A percentile compares a stretch with the other conserved stretches of the same genome.
Evolutionary conservation across 2,113 vertebrate species (phyloP).

Genomic region (Aythya baeri): DNA sequence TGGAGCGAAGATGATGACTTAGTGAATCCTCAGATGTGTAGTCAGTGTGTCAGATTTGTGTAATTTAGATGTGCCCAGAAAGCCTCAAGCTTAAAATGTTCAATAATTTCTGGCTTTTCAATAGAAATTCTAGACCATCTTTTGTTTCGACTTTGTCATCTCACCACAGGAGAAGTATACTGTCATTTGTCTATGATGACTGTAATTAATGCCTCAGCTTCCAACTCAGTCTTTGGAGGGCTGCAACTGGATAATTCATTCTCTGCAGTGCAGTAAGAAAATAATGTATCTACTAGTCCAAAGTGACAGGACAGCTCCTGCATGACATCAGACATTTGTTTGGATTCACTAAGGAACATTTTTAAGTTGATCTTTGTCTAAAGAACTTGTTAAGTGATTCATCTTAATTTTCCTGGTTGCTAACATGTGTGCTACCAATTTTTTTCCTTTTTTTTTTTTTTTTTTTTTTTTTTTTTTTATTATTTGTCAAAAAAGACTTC

Average conservation of each 20-base stretch:
- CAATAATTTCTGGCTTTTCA: not conserved
- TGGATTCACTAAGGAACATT: conserved; percentile 5
- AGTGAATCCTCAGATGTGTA: not conserved
- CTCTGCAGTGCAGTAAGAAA: not conserved
- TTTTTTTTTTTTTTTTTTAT: not conserved
- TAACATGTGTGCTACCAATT: accelerated
- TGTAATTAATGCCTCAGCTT: conserved; percentile 24
- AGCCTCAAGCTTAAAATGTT: not conserved
- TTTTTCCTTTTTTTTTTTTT: not conserved
- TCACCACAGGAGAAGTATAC: not conserved
- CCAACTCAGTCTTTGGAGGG: not conserved
- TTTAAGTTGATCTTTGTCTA: conserved; percentile 2
- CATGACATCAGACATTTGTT: not conserved
- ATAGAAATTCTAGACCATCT: not conserved
- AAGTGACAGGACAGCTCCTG: not conserved
- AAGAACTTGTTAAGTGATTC: not conserved
- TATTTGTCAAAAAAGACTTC: not conserved
- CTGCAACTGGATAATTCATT: not conserved
- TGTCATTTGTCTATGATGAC: not conserved
- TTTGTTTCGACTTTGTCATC: not conserved
- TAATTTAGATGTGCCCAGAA: not conserved
- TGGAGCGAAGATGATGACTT: not conserved
- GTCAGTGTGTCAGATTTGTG: not conserved
- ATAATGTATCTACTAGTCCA: not conserved
- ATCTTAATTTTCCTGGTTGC: not conserved